Base-by-base conservation (phyloP, 2,113 vertebrate species). In the Podiceps cristatus region DNA sequence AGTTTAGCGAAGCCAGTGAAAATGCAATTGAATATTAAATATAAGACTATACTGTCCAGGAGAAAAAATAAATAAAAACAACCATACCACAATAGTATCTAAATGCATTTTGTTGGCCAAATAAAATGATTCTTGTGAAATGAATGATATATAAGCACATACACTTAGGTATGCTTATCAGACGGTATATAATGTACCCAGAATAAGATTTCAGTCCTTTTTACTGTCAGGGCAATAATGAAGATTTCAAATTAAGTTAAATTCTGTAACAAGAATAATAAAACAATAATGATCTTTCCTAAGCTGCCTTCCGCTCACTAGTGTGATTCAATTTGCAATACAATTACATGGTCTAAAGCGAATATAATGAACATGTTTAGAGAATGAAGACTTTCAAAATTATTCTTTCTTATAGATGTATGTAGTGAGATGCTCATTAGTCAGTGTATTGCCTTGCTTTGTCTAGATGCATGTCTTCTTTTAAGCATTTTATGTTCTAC, bases 351-450 rank as follows among this genome's bases (percentile, higher is more conserved):
- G 17, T 79, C 56, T 93, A 87, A 91, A 96, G 52, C 75, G 79
- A 92, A 50, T 87, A 72, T 85, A 96, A 96, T 64, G 27, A 96
- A 68, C 22, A 23, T 56, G 3, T 84, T 84, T 84, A 86, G 73
- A 72, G 24, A 96, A 86, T 37, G 17, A 95, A 86, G 35, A 63
- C 23, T 89, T 94, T 91, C 52, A 81, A 62, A 77, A 23, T 68
- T 75, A 45, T 81, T 88, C 52, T 92, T 96, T 92, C 79, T 64
- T 64, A 58, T 8, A 58, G 40, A 73, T 23, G 14, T 68, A 84
- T 82, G 96, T 91, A 75, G 52, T 85, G 89, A 96, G 66, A 56
- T 82, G 72, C 69, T 95, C 47, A 92, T 97, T 95, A 96, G 92
- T 86, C 93, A 96, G 64, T 52, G 18, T 62, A 44, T 74, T 91